Conservation (phyloP, 2,888 invertebrate genomes). For the Helleia helle region DNA sequence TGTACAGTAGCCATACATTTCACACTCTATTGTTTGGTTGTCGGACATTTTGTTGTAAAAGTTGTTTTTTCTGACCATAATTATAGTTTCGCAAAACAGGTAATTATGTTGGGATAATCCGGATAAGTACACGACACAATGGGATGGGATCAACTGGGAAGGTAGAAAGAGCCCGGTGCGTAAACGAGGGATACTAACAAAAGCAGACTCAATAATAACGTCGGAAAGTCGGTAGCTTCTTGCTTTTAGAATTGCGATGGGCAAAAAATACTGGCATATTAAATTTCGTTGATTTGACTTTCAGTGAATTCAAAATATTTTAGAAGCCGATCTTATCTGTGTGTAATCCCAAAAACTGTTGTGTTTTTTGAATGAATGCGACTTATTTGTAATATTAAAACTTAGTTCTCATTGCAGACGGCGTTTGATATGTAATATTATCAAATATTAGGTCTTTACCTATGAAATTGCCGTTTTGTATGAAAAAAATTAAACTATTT, state of each 20-base stretch:
- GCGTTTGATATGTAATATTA: too few species aligned
- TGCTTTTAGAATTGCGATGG: slow-evolving; percentile 50
- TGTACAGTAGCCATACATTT: slow-evolving; percentile 31
- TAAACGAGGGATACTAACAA: slow-evolving; percentile 49
- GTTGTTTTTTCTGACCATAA: slow-evolving; percentile 42
- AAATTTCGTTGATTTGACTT: slow-evolving; percentile 19
- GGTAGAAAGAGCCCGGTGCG: slow-evolving; percentile 46
- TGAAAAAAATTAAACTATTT: too few species aligned
- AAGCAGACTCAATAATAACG: slow-evolving; percentile 55
- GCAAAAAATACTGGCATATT: slow-evolving; percentile 37
- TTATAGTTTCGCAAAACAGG: slow-evolving; percentile 61
- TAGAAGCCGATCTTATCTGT: not conserved
- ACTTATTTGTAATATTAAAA: not conserved
- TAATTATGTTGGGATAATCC: slow-evolving; percentile 64
- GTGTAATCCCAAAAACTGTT: not conserved
- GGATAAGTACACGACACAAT: slow-evolving; percentile 50
- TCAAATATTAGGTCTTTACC: too few species aligned
- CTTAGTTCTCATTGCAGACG: too few species aligned
- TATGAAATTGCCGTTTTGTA: too few species aligned
- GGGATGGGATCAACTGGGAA: slow-evolving; percentile 36
- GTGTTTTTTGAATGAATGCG: not conserved
- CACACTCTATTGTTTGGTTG: slow-evolving; percentile 32
- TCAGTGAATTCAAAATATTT: not conserved
- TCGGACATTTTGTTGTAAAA: slow-evolving; percentile 45
- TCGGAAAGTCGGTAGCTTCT: slow-evolving; percentile 71